These are phyloP conservation scores for Zygaena filipendulae DNA, from an alignment of 2,888 invertebrate genomes.

Conservation along the genomic window DNA sequence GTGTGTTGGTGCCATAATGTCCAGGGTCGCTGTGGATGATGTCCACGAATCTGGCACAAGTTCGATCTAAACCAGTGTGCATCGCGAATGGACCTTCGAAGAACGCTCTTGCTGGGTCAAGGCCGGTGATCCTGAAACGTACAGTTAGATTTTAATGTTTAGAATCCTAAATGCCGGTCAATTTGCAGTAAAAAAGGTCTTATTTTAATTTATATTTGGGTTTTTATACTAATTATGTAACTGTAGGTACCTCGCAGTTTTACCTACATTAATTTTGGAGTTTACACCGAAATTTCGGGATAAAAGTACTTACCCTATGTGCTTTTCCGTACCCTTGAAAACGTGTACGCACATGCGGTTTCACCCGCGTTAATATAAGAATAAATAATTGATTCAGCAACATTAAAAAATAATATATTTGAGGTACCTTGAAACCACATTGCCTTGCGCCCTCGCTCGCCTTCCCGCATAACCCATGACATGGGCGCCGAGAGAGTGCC, in stretches of 20 bases:
- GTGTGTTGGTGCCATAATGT: conserved; percentile 59
- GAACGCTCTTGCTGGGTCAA: conserved; percentile 69
- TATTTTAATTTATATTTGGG: background rate
- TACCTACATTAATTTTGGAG: too few species aligned
- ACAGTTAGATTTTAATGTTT: background rate
- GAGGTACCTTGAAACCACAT: conserved; percentile 42
- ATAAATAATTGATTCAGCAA: too few species aligned
- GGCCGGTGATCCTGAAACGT: conserved; percentile 57
- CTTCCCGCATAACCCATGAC: conserved; percentile 47
- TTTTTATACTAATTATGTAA: too few species aligned
- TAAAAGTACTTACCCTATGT: too few species aligned
- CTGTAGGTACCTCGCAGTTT: too few species aligned
- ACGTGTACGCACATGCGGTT: too few species aligned
- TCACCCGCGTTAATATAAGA: too few species aligned
- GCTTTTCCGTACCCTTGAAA: too few species aligned
- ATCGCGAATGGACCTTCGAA: conserved; percentile 57
- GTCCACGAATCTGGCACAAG: conserved; percentile 69
- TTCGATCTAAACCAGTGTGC: conserved; percentile 40
- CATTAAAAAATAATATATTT: too few species aligned
- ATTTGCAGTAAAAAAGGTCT: background rate
- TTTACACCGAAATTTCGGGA: too few species aligned
- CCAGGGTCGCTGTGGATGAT: conserved; percentile 75
- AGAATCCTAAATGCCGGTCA: background rate
- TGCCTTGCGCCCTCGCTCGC: conserved; percentile 28
- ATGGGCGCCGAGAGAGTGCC: conserved; percentile 43